Conservation (phyloP, 2,113 vertebrate genomes). For the Rousettus leschenaultii region DNA sequence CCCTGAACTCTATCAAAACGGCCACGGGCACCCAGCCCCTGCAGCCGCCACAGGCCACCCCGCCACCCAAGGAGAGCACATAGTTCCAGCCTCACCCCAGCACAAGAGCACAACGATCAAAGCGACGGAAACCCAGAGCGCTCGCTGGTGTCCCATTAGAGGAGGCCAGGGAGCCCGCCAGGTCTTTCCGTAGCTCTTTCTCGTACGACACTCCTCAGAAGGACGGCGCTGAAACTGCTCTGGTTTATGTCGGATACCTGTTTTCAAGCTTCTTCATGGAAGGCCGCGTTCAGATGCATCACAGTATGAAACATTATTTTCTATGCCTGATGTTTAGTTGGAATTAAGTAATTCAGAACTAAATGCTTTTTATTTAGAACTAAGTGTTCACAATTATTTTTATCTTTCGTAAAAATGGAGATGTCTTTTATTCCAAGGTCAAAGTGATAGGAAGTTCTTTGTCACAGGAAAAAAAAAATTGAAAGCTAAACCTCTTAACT, state of each 20-base stretch:
- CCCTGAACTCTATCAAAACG: conserved; percentile 97
- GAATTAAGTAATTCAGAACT: conserved; percentile 80
- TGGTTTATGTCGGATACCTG: conserved; percentile 75
- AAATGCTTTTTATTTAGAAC: conserved; percentile 79
- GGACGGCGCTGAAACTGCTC: conserved; percentile 41
- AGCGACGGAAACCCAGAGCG: conserved; percentile 35
- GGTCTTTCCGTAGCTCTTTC: conserved; percentile 77
- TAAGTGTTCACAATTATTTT: conserved; percentile 79
- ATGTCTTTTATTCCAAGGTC: conserved; percentile 61
- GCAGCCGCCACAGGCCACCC: conserved; percentile 73
- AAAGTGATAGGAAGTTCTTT: conserved; percentile 49
- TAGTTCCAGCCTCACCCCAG: conserved; percentile 72
- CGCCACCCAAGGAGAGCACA: conserved; percentile 83
- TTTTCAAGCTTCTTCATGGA: conserved; percentile 78
- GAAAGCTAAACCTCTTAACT: conserved; percentile 47
- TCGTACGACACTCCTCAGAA: conserved; percentile 73
- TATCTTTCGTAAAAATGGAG: conserved; percentile 76
- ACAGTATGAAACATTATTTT: conserved; percentile 82
- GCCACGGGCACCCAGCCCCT: conserved; percentile 90
- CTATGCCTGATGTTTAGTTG: conserved; percentile 81
- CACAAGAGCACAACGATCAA: conserved; percentile 82
- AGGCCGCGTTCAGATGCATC: conserved; percentile 75
- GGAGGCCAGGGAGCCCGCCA: conserved; percentile 76
- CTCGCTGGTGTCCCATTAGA: conserved; percentile 67
- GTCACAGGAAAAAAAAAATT: conserved; percentile 37